Conservation (phyloP, 92 coral and sea anemone genomes). For the Parazoanthus darwini region DNA sequence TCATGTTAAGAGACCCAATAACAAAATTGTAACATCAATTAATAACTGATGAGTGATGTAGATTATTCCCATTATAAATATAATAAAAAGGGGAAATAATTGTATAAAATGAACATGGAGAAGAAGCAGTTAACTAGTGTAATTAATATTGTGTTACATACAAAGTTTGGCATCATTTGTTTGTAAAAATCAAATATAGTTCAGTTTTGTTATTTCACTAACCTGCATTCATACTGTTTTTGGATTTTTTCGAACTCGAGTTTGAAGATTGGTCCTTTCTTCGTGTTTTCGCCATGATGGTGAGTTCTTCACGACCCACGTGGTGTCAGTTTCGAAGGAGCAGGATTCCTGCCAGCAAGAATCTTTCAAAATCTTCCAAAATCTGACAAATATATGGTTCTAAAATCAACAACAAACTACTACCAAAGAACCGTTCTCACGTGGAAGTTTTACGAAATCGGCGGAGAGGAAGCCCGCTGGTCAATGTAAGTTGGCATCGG, state of each 20-base stretch:
- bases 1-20: not conserved
- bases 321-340: not conserved
- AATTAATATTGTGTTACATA: not conserved
- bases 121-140: too few species aligned
- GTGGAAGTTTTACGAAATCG: slow-evolving; percentile 5
- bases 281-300: slow-evolving; percentile 72
- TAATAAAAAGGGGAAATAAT: too few species aligned
- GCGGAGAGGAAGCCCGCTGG: slow-evolving; percentile 1
- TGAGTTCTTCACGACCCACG: too few species aligned
- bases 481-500: not conserved
- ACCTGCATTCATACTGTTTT: slow-evolving; percentile 84
- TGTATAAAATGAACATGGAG: too few species aligned
- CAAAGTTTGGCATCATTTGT: not conserved
- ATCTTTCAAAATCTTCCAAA: not conserved
- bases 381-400: not conserved
- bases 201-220: not conserved
- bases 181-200: too few species aligned
- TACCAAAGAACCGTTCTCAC: not conserved
- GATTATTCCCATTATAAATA: too few species aligned
- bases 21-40: not conserved
- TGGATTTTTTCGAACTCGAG: slow-evolving; percentile 52
- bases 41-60: too few species aligned
- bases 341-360: not conserved
- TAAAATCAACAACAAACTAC: not conserved
- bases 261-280: slow-evolving; percentile 46